phyloP scores from a whole-genome alignment of 1,140 invertebrate genomes.

The Adoxophyes honmai region DNA sequence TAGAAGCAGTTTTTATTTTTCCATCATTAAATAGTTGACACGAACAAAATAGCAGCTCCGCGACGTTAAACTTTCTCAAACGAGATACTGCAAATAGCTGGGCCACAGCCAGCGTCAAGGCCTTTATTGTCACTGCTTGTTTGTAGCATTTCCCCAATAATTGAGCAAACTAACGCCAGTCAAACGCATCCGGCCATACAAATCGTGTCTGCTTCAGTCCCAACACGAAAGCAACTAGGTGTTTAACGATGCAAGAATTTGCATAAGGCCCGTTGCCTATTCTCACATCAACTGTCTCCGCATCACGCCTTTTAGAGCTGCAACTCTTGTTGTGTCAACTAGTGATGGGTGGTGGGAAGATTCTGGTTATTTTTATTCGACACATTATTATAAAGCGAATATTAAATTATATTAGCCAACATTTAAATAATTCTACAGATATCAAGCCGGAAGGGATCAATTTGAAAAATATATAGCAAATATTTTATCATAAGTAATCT shows the following conservation, averaged over 20 bases:
- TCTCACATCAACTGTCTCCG: slow-evolving; percentile 60
- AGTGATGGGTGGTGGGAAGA: too few species aligned
- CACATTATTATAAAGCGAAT: too few species aligned
- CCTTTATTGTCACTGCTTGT: slow-evolving; percentile 10
- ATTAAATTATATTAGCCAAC: too few species aligned
- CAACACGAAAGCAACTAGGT: slow-evolving; percentile 61
- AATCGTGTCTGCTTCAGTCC: slow-evolving; percentile 35
- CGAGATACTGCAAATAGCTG: too few species aligned
- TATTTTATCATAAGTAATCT: too few species aligned
- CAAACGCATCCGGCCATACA: slow-evolving; percentile 59
- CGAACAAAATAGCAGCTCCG: not conserved
- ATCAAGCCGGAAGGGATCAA: too few species aligned
- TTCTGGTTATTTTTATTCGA: too few species aligned
- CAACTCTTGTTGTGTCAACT: slow-evolving; percentile 44
- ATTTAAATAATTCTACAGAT: too few species aligned
- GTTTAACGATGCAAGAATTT: slow-evolving; percentile 76
- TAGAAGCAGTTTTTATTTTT: too few species aligned
- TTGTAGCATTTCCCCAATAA: slow-evolving; percentile 34
- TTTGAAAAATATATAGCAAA: too few species aligned
- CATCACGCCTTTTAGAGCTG: slow-evolving; percentile 46
- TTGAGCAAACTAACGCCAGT: slow-evolving; percentile 61
- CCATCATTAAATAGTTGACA: too few species aligned
- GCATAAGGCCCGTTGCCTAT: slow-evolving; percentile 63
- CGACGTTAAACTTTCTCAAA: not conserved
- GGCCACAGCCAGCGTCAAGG: too few species aligned